A percentile compares a stretch with the other conserved stretches of the same genome.
phyloP scores from a whole-genome alignment of 2,888 invertebrate species.

The Galeopsomyia nigrocyanea region DNA sequence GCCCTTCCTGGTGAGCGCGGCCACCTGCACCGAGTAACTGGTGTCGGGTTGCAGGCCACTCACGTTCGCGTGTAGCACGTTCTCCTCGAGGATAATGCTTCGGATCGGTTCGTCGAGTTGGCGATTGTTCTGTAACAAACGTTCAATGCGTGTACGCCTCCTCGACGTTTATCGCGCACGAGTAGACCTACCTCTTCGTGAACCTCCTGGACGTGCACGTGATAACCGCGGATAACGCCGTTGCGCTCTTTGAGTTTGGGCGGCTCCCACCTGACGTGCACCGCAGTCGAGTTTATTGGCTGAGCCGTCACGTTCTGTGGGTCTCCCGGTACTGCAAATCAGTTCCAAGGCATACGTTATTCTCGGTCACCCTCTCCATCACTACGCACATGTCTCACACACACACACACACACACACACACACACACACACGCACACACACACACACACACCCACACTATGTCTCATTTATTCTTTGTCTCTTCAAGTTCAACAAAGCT shows the following conservation, averaged over 20 bases:
- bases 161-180: background rate
- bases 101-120: conserved; percentile 89
- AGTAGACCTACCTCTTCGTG: conserved; percentile 79
- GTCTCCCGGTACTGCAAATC: conserved; percentile 92
- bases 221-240: conserved; percentile 96
- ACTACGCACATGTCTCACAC: conserved; percentile 42
- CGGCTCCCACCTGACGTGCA: conserved; percentile 95
- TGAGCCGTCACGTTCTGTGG: conserved; percentile 92
- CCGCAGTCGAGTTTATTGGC: conserved; percentile 94
- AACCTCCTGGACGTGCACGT: conserved; percentile 94
- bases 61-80: conserved; percentile 83
- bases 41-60: conserved; percentile 96
- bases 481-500: conserved; percentile 46
- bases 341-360: conserved; percentile 40
- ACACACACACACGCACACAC: conserved; percentile 48
- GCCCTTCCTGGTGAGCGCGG: conserved; percentile 95
- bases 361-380: conserved; percentile 22
- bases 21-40: conserved; percentile 93
- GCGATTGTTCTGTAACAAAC: conserved; percentile 74
- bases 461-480: conserved; percentile 18
- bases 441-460: conserved; percentile 40
- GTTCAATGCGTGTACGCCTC: background rate
- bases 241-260: conserved; percentile 93
- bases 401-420: conserved; percentile 48
- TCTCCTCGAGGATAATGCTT: conserved; percentile 87